Evolutionary conservation across 2,797 vertebrate species (phyloP).

Genomic region (Gallirallus australis): DNA sequence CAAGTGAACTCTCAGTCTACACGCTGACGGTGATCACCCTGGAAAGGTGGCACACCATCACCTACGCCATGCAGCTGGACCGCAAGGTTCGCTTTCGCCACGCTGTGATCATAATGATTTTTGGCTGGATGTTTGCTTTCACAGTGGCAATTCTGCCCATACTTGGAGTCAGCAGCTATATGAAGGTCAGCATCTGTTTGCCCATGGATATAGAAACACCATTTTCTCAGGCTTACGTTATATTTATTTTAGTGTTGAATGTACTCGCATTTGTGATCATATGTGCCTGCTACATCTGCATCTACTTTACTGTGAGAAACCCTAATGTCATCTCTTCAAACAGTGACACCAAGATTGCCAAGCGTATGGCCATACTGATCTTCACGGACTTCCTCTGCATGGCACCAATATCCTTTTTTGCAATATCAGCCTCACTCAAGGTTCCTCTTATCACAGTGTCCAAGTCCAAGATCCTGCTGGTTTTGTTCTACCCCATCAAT

Average conservation of each 20-base stretch:
- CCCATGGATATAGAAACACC: constrained; percentile 94
- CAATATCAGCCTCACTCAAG: constrained; percentile 92
- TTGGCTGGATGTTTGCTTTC: constrained; percentile 90
- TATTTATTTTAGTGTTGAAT: constrained; percentile 90
- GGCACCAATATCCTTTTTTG: constrained; percentile 97
- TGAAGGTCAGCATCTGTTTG: constrained; percentile 98
- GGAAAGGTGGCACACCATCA: constrained; percentile 98
- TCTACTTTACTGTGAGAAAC: constrained; percentile 92
- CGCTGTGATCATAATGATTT: constrained; percentile 85
- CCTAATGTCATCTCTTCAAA: constrained; percentile 85
- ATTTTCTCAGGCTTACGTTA: constrained; percentile 87
- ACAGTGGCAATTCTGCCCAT: constrained; percentile 87
- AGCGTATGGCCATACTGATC: constrained; percentile 95
- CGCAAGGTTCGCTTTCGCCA: constrained; percentile 89
- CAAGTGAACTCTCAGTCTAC: constrained; percentile 94
- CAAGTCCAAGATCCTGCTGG: constrained; percentile 94
- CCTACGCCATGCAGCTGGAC: constrained; percentile 91
- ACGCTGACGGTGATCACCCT: constrained; percentile 93
- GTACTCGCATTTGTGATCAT: constrained; percentile 90
- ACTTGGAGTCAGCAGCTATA: constrained; percentile 93
- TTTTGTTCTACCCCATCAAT: constrained; percentile 97
- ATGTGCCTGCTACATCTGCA: constrained; percentile 91
- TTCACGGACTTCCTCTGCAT: constrained; percentile 98
- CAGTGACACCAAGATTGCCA: constrained; percentile 90
- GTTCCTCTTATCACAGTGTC: constrained; percentile 94